Base-by-base conservation (phyloP, 2,888 invertebrate genomes). In the Polydrusus tereticollis region DNA sequence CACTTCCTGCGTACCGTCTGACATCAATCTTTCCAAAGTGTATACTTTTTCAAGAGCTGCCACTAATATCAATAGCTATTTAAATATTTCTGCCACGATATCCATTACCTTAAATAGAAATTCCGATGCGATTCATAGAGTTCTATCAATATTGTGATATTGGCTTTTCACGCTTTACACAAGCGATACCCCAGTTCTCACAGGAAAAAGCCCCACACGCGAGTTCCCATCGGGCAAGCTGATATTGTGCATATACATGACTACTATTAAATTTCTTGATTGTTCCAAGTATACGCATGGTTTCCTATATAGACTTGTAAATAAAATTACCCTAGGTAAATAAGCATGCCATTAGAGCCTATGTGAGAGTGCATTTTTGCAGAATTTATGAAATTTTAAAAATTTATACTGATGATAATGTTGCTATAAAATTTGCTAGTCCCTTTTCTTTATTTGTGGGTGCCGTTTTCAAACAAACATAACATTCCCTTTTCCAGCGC, bases 211-310 rank as follows among this genome's bases (percentile, higher is more conserved):
- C 18, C 21, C 62, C 29, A 45, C 45, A 50, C 50, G 62, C 36
- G 47, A 36, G 29, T 45, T 64, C 64, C 52, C 50, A 50, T 20
- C 64, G 64, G 38, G 64, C 64, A 64, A 64, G 29, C 64, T 36
- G 64, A 64, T 52, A 64, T 52, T 52, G 64, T 59, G 59, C 59
- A 52, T 50, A 64, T 50, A 52, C 33, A 47, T 38, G 64, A 50
- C 64, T 20, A 36, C 52, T 64, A 64, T 64, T 52, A 52, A 64
- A 52, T 64, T 64, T 64, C 64, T 50, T 38, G 52, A 64, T 64
- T 64, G 64, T 64, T 64, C 36, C 4, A 20, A 38, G 64, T 52
- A 41, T 36, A 50, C 23, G 38, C 64, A 38, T 38, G 50, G 36
- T 52, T 38, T 59, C 59, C 26, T 59, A 23, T n/a, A n/a, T 59